Conservation (phyloP, 2,888 invertebrate genomes). For the Marasmarcha lunaedactyla region DNA sequence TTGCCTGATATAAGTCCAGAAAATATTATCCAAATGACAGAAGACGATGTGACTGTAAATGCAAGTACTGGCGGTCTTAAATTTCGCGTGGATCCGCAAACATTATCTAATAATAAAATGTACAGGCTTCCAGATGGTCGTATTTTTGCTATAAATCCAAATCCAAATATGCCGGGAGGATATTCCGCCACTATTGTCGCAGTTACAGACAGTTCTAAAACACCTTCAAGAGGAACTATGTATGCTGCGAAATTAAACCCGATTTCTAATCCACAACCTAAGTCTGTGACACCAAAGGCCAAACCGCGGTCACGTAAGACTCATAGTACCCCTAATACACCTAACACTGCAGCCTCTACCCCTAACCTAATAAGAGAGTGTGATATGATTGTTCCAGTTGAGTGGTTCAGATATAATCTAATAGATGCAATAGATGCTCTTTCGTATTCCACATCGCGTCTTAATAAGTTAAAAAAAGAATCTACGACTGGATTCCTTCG, state of each 20-base stretch:
- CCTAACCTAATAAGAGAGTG: too few relatives aligned
- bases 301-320: constrained; percentile 15
- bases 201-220: constrained; percentile 36
- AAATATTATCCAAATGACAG: constrained; percentile 63
- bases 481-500: constrained; percentile 50
- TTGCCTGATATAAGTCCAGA: constrained; percentile 33
- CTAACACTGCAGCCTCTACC: neutral
- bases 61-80: constrained; percentile 56
- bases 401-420: constrained; percentile 72
- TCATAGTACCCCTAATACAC: constrained; percentile 14
- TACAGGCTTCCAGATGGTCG: constrained; percentile 62
- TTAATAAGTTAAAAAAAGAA: constrained; percentile 62
- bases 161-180: constrained; percentile 61
- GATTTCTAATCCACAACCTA: constrained; percentile 19
- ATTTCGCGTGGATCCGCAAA: constrained; percentile 63
- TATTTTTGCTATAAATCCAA: constrained; percentile 60
- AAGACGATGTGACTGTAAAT: constrained; percentile 64
- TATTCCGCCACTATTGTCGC: constrained; percentile 66
- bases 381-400: constrained; percentile 52
- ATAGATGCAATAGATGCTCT: constrained; percentile 68
- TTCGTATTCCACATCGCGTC: constrained; percentile 63
- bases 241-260: constrained; percentile 50
- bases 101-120: constrained; percentile 63
- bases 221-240: constrained; percentile 34
- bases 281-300: constrained; percentile 14